A percentile compares a stretch with the other conserved stretches of the same genome.
These are phyloP conservation scores for Pseudocheirus occidentalis DNA, from an alignment of 2,797 vertebrate genomes.

Conservation along the genomic window DNA sequence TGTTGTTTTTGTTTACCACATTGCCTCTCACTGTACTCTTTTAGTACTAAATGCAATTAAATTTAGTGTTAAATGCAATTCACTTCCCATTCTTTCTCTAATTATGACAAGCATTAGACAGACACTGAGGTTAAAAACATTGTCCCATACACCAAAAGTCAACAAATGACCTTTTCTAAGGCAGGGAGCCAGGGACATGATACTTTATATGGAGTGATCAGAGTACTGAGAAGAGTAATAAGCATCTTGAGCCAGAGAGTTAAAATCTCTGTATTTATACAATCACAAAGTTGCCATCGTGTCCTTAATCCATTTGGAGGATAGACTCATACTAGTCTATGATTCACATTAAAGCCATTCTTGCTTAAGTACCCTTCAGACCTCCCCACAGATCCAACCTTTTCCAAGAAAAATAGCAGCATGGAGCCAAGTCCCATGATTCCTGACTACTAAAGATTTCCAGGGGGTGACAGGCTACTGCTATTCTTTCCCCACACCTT, in stretches of 20 bases:
- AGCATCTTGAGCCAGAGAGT: not conserved
- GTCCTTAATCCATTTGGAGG: not conserved
- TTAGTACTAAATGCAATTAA: not conserved
- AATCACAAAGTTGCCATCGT: not conserved
- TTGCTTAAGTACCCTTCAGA: not conserved
- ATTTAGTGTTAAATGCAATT: constrained; percentile 10
- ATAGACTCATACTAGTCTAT: not conserved
- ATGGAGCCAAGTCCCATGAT: not conserved
- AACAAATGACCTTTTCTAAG: not conserved
- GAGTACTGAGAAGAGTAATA: rapidly evolving
- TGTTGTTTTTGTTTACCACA: not conserved
- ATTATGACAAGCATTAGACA: not conserved
- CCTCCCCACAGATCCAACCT: not conserved
- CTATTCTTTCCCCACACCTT: too few species aligned
- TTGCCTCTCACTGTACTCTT: not conserved
- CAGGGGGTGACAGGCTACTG: not conserved
- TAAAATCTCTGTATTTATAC: not conserved
- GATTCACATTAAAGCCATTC: not conserved
- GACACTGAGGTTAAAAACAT: not conserved
- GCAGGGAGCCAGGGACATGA: too few species aligned
- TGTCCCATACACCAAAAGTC: not conserved
- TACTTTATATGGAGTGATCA: not conserved
- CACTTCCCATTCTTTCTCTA: constrained; percentile 7
- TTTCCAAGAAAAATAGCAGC: not conserved
- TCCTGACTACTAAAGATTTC: not conserved